phyloP scores from a whole-genome alignment of 2,113 vertebrate species.

The Psilopogon haemacephalus region DNA sequence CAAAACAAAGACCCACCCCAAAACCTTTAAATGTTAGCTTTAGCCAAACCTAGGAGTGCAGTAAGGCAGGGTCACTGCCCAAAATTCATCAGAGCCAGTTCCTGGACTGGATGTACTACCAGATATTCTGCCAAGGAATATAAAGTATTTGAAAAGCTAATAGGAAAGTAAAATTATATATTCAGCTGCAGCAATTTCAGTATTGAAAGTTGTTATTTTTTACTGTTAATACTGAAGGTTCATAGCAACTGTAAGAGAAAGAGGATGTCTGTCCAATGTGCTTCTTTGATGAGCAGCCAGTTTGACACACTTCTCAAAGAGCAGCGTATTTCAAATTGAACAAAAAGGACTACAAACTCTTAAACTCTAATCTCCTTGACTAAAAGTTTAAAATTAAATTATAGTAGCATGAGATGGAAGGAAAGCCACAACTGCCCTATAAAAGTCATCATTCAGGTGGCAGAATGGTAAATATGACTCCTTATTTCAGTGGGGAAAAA shows the following conservation, averaged over 20 bases:
- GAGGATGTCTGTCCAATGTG: accelerated
- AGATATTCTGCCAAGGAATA: background rate
- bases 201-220: background rate
- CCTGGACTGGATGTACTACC: accelerated
- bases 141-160: background rate
- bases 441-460: background rate
- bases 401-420: background rate
- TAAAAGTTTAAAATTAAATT: background rate
- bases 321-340: background rate
- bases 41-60: background rate
- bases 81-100: background rate
- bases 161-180: background rate
- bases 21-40: background rate
- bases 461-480: background rate
- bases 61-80: background rate
- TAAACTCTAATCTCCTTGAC: background rate
- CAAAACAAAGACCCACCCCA: background rate
- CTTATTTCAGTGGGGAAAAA: background rate
- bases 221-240: background rate
- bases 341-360: background rate
- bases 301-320: background rate
- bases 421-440: background rate
- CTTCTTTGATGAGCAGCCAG: no score
- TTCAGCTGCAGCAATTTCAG: background rate
- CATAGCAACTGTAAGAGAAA: background rate